A percentile compares a stretch with the other conserved stretches of the same genome.
Evolutionary conservation across 2,888 invertebrate genomes (phyloP).

Genomic region (Brachyptera risi): DNA sequence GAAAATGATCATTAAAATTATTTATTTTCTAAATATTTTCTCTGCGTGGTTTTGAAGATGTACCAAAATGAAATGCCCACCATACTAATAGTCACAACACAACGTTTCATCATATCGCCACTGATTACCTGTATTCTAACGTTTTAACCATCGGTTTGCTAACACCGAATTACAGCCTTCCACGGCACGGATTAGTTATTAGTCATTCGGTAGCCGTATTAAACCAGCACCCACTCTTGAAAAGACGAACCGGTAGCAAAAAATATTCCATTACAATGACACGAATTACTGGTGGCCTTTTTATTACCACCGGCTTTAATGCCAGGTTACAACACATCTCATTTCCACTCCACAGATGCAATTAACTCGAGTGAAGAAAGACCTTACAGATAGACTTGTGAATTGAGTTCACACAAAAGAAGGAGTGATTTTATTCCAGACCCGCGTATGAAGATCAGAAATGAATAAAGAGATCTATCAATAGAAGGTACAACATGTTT

Average conservation of each 20-base stretch:
- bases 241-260: conserved; percentile 15
- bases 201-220: conserved; percentile 24
- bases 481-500: no score
- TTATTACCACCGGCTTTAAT: conserved; percentile 27
- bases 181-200: conserved; percentile 16
- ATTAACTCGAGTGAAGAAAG: no score
- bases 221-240: conserved; percentile 5
- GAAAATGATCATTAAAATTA: no score
- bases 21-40: no score
- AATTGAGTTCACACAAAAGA: no score
- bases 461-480: no score
- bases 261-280: conserved; percentile 24
- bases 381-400: no score
- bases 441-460: no score
- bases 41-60: no score
- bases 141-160: conserved; percentile 22
- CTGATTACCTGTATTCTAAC: conserved; percentile 4
- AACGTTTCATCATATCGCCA: not conserved
- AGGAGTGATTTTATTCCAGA: no score
- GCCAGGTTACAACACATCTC: conserved; percentile 20
- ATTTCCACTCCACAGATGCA: no score
- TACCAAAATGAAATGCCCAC: no score
- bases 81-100: not conserved
- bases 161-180: conserved; percentile 10
- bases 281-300: conserved; percentile 27